phyloP scores from a whole-genome alignment of 2,797 vertebrate genomes.

The Sebastes hubbsi region DNA sequence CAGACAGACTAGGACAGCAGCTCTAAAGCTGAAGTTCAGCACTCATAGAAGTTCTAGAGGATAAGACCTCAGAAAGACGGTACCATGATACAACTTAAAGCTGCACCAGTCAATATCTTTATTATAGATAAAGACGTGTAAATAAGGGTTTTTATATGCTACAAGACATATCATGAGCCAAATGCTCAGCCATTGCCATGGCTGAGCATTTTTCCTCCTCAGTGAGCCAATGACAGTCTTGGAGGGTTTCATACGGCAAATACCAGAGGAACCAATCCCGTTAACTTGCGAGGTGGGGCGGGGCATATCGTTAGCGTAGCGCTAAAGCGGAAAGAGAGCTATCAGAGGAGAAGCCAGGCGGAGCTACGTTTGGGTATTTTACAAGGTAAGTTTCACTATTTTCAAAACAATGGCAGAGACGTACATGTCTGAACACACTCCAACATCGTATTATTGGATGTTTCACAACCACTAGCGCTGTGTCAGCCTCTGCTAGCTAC shows the following conservation, averaged over 20 bases:
- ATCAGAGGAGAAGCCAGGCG: not conserved
- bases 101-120: not conserved
- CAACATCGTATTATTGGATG: no score
- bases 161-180: no score
- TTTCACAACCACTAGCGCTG: no score
- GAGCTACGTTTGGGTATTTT: not conserved
- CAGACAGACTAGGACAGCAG: not conserved
- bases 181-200: no score
- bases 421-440: not conserved
- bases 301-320: not conserved
- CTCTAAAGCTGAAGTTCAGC: no score
- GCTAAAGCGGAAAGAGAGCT: not conserved
- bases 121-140: no score
- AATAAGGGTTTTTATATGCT: no score
- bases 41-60: not conserved
- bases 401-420: not conserved
- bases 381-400: not conserved
- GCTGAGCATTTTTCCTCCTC: no score
- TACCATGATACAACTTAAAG: no score
- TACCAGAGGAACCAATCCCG: not conserved
- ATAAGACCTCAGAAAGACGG: not conserved
- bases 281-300: not conserved
- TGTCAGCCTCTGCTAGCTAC: no score
- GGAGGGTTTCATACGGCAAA: not conserved
- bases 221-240: not conserved